These are phyloP conservation scores for Muscicapa adusta DNA, from an alignment of 2,113 vertebrate species.

Conservation along the genomic window DNA sequence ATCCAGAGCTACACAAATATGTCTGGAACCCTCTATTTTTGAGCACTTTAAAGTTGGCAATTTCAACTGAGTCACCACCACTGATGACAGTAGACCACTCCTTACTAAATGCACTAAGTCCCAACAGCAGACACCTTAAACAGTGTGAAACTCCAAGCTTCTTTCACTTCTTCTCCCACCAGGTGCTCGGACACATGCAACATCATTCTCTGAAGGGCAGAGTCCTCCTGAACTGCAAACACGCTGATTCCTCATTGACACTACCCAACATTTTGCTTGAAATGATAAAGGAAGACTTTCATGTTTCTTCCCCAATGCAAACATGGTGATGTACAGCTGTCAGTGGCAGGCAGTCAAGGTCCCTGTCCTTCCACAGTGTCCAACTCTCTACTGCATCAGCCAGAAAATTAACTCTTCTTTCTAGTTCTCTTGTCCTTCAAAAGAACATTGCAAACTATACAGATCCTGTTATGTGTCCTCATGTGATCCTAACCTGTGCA, in stretches of 20 bases:
- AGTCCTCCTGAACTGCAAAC: neutral
- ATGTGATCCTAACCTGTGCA: neutral
- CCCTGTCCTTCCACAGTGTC: neutral
- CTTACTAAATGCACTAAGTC: neutral
- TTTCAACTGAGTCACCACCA: neutral
- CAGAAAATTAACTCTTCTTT: neutral
- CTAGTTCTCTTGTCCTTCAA: neutral
- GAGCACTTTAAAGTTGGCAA: neutral
- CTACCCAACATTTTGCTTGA: neutral
- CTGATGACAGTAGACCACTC: neutral
- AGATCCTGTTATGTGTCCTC: neutral
- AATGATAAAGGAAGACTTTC: neutral
- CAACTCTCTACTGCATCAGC: neutral
- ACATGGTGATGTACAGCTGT: neutral
- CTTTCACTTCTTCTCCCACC: neutral
- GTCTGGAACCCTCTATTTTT: neutral
- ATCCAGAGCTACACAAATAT: neutral
- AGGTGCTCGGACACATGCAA: neutral
- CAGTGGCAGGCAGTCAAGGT: neutral
- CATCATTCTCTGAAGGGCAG: neutral
- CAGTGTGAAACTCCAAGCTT: neutral
- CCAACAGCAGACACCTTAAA: neutral
- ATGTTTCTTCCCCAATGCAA: neutral
- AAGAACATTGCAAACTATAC: neutral
- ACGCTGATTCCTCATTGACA: neutral